Conservation (phyloP, 2,113 vertebrate species). For the Pluvianellus socialis region DNA sequence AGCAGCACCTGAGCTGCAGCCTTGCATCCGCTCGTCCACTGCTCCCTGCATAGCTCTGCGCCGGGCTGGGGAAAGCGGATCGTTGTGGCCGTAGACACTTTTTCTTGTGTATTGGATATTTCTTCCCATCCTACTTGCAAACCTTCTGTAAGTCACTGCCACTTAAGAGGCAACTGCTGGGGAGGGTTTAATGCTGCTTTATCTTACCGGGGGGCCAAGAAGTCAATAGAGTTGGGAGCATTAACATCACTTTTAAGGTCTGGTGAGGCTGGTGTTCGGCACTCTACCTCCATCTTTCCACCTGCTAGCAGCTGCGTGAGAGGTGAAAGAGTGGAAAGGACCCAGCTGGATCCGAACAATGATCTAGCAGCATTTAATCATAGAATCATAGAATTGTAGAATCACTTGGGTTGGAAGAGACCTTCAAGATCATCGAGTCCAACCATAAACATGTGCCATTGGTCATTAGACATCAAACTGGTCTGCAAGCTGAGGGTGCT, state of each 20-base stretch:
- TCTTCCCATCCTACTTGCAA: background rate
- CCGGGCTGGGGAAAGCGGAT: background rate
- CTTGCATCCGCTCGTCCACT: fast-evolving
- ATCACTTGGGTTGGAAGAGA: no score
- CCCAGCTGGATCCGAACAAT: background rate
- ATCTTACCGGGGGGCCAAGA: background rate
- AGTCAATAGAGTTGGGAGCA: background rate
- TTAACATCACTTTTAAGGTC: background rate
- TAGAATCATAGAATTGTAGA: no score
- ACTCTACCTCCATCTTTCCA: background rate
- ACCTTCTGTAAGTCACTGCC: background rate
- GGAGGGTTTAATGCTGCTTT: background rate
- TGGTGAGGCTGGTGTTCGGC: background rate
- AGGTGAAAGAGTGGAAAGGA: background rate
- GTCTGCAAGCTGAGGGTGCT: background rate
- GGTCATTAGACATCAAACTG: background rate
- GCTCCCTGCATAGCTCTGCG: fast-evolving
- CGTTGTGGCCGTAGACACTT: fast-evolving
- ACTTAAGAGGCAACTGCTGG: background rate
- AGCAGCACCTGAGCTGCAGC: background rate
- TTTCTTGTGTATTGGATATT: fast-evolving
- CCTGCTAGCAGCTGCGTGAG: background rate
- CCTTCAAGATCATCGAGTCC: no score
- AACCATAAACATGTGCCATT: no score
- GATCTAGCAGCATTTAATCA: background rate